Base-by-base conservation (phyloP, 2,888 invertebrate species). In the Eulithis testata region DNA sequence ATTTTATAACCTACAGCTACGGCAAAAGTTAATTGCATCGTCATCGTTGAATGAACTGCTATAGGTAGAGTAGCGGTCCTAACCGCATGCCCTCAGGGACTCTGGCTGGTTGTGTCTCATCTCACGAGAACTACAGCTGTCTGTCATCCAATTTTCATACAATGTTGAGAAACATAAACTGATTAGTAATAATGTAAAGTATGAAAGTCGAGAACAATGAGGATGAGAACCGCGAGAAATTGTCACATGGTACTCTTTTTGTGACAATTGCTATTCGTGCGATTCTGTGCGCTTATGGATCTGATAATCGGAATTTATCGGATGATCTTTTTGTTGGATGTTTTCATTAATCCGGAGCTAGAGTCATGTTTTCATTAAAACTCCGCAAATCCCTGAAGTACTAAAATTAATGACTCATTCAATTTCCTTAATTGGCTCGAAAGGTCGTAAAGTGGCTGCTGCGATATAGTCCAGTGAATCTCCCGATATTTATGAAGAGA, bases 121-220 rank as follows among this genome's bases (percentile, higher is more conserved):
- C 82, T 79, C 85, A 81, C 83, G 84, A 83, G 82, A 86, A 81
- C 52, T 70, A 78, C 76, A 85, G 88, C 59, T 47, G 62, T 60
- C 51, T 44, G 52, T 60, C 55, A 66, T 60, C 63, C 91, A 91
- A 90, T 90, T 44, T 51, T 60, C 55, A 66, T 60, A 67, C 91
- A 91, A 90, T 90, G 88, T 92, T 91, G 91, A 85, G 91, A 92
- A 90, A 83, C 72, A 76, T 76, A 77, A 75, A 74, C 75, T 76
- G 77, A 79, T 84, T 79, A 65, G 67, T 53, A 84, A 82, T 83
- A 86, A 80, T 82, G 66, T 66, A 60, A 66, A 81, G 72, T 77
- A 87, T 84, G 91, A 90, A 91, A 90, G 89, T 83, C 77, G 75
- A 82, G 82, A 90, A 93, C 92, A 92, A 92, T 92, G 81, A 82